Conservation (phyloP, 2,113 vertebrate genomes). For the Addax nasomaculatus region DNA sequence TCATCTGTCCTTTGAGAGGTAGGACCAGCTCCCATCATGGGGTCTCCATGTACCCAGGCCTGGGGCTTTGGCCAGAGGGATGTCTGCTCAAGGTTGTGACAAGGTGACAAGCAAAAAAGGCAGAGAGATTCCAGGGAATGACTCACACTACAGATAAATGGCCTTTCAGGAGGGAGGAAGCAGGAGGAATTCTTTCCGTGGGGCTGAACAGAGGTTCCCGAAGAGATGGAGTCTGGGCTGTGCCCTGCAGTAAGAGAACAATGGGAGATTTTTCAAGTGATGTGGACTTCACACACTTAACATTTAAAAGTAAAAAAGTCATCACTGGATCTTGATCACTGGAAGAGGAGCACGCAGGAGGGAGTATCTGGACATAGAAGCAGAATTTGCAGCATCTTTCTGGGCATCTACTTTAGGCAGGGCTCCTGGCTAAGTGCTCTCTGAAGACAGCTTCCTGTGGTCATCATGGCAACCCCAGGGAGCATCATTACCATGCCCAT, state of each 20-base stretch:
- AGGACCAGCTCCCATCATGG: not conserved
- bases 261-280: fast-evolving
- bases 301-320: not conserved
- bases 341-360: fast-evolving
- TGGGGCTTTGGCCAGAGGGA: not conserved
- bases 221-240: too few relatives aligned
- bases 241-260: fast-evolving
- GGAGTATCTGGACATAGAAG: fast-evolving
- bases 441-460: fast-evolving
- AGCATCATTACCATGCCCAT: fast-evolving
- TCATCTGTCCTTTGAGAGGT: not conserved
- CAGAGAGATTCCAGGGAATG: fast-evolving
- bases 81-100: not conserved
- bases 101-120: not conserved
- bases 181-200: fast-evolving
- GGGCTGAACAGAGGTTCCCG: not conserved
- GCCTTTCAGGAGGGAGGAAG: fast-evolving
- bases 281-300: fast-evolving
- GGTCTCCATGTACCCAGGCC: not conserved
- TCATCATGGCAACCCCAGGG: not conserved
- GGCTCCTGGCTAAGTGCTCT: not conserved
- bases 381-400: fast-evolving
- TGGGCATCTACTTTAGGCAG: fast-evolving
- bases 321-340: fast-evolving
- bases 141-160: fast-evolving